Percentiles rank a stretch among this genome's conserved stretches.
Conservation (phyloP, 2,888 invertebrate species). For the Andrena flavipes region DNA sequence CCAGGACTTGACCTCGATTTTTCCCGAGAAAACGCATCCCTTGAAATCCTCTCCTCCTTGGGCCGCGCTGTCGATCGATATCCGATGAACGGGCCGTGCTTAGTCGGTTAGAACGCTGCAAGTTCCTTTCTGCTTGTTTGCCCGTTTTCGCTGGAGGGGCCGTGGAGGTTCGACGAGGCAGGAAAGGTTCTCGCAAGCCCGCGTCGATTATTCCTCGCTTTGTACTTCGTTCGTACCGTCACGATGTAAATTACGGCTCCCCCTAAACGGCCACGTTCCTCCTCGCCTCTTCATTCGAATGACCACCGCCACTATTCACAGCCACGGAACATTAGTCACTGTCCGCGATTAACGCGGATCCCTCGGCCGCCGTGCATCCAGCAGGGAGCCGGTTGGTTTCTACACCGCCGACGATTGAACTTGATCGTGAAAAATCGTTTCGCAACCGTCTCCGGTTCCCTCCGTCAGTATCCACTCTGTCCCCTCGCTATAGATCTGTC, state of each 20-base stretch:
- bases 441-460: conserved; percentile 38
- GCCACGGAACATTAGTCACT: conserved; percentile 70
- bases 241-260: conserved; percentile 63
- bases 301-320: conserved; percentile 59
- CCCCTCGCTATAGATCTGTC: neutral
- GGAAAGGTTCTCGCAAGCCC: conserved; percentile 5
- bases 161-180: neutral
- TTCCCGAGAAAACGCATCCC: too few species aligned
- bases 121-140: too few species aligned
- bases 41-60: too few species aligned
- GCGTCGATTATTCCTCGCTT: conserved; percentile 62
- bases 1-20: neutral
- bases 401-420: conserved; percentile 60
- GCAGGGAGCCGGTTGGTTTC: conserved; percentile 28
- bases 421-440: conserved; percentile 67
- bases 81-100: too few species aligned
- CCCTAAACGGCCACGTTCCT: conserved; percentile 60
- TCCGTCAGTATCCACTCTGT: conserved; percentile 32
- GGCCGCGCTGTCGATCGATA: too few species aligned
- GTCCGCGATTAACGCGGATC: conserved; percentile 72
- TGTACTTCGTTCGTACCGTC: conserved; percentile 49
- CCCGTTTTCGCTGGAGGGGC: too few species aligned
- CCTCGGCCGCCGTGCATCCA: conserved; percentile 58
- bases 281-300: conserved; percentile 60
- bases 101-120: too few species aligned